Evolutionary conservation across 2,113 vertebrate genomes (phyloP).

Genomic region (Mystacornis crossleyi): DNA sequence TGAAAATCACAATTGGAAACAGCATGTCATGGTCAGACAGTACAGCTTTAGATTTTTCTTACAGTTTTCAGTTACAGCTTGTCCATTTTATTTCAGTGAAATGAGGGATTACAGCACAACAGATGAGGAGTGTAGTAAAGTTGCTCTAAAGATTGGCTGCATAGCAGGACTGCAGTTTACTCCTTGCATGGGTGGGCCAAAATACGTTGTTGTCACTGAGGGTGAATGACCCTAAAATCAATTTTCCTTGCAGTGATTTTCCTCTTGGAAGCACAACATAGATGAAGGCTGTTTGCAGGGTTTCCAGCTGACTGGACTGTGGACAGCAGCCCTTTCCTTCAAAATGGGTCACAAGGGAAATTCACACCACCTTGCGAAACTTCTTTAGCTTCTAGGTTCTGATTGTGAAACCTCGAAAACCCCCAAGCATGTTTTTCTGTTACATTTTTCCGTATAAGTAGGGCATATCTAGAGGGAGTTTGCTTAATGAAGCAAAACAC

Average conservation of each 20-base stretch:
- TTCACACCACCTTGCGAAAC: slow-evolving; percentile 7
- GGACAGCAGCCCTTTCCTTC: slow-evolving; percentile 50
- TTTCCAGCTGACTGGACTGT: slow-evolving; percentile 62
- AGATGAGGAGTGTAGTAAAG: background rate
- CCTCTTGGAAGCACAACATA: slow-evolving; percentile 71
- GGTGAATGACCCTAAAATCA: slow-evolving; percentile 76
- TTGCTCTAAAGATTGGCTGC: background rate
- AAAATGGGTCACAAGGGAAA: slow-evolving; percentile 45
- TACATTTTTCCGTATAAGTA: slow-evolving; percentile 59
- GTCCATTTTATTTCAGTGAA: slow-evolving; percentile 12
- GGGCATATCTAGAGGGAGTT: slow-evolving; percentile 61
- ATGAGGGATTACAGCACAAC: slow-evolving; percentile 30
- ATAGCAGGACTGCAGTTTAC: slow-evolving; percentile 22
- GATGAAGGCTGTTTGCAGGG: slow-evolving; percentile 55
- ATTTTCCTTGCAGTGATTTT: slow-evolving; percentile 79
- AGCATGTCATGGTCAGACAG: slow-evolving; percentile 21
- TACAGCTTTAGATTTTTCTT: background rate
- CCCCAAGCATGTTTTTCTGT: background rate
- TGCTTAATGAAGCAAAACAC: slow-evolving; percentile 71
- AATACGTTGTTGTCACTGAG: slow-evolving; percentile 19
- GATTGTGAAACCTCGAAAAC: slow-evolving; percentile 31
- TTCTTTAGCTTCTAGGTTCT: background rate
- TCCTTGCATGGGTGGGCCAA: slow-evolving; percentile 26
- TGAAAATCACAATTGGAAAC: slow-evolving; percentile 40
- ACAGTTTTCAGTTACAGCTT: slow-evolving; percentile 21